A percentile compares a stretch with the other conserved stretches of the same genome.
phyloP scores from a whole-genome alignment of 2,797 vertebrate genomes.

The Argya squamiceps region DNA sequence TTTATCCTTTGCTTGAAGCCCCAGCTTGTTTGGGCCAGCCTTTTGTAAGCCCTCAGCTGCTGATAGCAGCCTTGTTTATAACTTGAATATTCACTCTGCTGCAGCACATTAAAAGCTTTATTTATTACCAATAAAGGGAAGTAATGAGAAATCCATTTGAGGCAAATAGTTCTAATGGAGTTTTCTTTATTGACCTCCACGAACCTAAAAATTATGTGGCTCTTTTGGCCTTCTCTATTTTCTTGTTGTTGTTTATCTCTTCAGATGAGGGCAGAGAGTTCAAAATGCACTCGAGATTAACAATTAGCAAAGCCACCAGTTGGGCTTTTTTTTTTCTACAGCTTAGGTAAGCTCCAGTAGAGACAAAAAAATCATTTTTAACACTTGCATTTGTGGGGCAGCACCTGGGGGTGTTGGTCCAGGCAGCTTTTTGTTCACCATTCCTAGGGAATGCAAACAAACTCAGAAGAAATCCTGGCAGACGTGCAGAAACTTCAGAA shows the following conservation, averaged over 20 bases:
- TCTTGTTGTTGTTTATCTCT: background rate
- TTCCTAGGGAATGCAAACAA: background rate
- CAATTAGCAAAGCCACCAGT: background rate
- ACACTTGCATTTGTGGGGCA: background rate
- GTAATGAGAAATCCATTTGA: slow-evolving; percentile 41
- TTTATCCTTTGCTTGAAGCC: background rate
- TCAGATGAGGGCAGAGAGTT: background rate
- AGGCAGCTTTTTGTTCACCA: background rate
- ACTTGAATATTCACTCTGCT: background rate
- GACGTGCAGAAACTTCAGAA: background rate
- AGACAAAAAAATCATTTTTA: background rate
- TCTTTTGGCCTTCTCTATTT: background rate
- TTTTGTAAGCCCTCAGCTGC: background rate
- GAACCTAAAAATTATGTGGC: background rate
- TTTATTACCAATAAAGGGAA: background rate
- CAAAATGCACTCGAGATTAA: background rate
- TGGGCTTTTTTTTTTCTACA: background rate
- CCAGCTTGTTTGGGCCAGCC: background rate
- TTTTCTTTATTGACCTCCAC: background rate
- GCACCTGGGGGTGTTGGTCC: background rate
- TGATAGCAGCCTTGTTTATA: slow-evolving; percentile 16
- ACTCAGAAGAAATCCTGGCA: background rate
- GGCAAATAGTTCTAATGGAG: background rate
- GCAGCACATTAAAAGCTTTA: slow-evolving; percentile 10
- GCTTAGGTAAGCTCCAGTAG: background rate